Base-by-base conservation (phyloP, 2,888 invertebrate species). In the Tipula confusa region DNA sequence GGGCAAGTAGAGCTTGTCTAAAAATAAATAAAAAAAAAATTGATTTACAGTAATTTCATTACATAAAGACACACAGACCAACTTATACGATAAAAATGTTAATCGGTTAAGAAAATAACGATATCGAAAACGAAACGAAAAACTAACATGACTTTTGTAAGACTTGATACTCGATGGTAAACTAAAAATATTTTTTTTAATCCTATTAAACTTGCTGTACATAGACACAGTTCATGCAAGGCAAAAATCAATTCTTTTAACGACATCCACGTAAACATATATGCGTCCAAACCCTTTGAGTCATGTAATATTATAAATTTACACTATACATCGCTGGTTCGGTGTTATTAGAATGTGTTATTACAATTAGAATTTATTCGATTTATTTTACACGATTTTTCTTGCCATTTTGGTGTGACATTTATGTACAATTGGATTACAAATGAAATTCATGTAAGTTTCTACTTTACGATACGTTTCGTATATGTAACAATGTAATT, bases 1-100 rank as follows among this genome's bases (percentile, higher is more conserved):
- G 89, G 84, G 89, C 89, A 87, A 89, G 89, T 84, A 89, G 87
- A 86, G 95, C 95, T 90, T 95, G 95, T 91, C 95, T 95, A 93
- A 89, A 90, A 89, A 24, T 24, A 64, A 15, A 15, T 11, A 24
- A 64, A 64, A 64, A 64, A 18, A 18, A 64, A 64, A 24, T 0
- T 24, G 0, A 18, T 24, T 2, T n/a, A n/a, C n/a, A n/a, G n/a
- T n/a, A n/a, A n/a, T n/a, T n/a, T n/a, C n/a, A n/a, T n/a, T n/a
- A n/a, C n/a, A n/a, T n/a, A n/a, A 64, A 24, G n/a, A 24, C 9
- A 43, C 4, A 64, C 9, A 24, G 24, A 64, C 64, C 24, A 24
- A 64, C 64, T 24, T 9, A 24, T 64, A 24, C 18, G 24, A 64
- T 38, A 38, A 64, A n/a, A 64, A 64, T 64, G 64, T 64, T 9